Conservation (phyloP, 2,888 invertebrate genomes). For the Tenthredo scrophulariae region DNA sequence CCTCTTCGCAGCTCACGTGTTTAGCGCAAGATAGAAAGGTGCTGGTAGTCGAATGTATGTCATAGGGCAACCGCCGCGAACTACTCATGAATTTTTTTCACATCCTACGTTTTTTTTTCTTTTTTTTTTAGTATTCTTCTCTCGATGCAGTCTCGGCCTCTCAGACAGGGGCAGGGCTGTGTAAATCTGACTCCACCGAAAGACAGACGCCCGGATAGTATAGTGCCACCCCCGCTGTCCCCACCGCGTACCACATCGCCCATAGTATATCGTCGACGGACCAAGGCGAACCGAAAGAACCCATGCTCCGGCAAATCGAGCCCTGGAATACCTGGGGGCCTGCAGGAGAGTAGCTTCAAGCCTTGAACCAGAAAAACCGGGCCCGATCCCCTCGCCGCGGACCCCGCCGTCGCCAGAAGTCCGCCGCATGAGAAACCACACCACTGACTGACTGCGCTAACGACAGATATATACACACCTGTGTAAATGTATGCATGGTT, state of each 20-base stretch:
- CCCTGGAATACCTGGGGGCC: constrained; percentile 65
- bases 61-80: constrained; percentile 44
- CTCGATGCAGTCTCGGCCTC: constrained; percentile 5
- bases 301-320: constrained; percentile 59
- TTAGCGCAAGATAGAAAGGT: constrained; percentile 27
- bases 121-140: background rate
- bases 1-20: background rate
- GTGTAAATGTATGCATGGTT: background rate
- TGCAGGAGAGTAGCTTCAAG: constrained; percentile 60
- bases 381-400: constrained; percentile 62
- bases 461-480: constrained; percentile 15
- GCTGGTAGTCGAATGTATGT: constrained; percentile 44
- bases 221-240: constrained; percentile 41
- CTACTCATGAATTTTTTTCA: constrained; percentile 7
- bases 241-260: constrained; percentile 1
- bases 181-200: constrained; percentile 37
- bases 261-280: constrained; percentile 9
- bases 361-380: constrained; percentile 76
- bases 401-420: constrained; percentile 26
- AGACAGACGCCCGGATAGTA: constrained; percentile 47
- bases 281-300: constrained; percentile 43
- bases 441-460: constrained; percentile 45
- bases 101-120: background rate
- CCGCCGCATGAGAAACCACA: constrained; percentile 49
- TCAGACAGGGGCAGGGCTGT: constrained; percentile 14